These are phyloP conservation scores for Ormia ochracea DNA, from an alignment of 2,888 invertebrate genomes.

Conservation along the genomic window DNA sequence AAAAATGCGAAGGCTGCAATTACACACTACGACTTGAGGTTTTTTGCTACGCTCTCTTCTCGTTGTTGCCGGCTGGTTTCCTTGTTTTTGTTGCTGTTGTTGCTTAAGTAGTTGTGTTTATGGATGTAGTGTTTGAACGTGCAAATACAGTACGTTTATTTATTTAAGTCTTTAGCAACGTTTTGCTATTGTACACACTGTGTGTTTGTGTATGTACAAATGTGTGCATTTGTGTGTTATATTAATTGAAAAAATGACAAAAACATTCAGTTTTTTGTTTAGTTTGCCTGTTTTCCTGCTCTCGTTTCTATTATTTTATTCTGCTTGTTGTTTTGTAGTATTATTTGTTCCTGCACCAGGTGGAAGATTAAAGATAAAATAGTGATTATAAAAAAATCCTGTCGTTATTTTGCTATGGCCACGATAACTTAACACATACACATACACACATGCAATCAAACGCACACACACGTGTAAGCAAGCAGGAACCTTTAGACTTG, in stretches of 20 bases:
- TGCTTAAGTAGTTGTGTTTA: slow-evolving; percentile 17
- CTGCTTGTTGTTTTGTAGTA: slow-evolving; percentile 1
- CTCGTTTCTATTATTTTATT: slow-evolving; percentile 11
- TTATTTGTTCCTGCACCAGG: slow-evolving; percentile 51
- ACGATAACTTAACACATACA: not conserved
- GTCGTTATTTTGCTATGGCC: slow-evolving; percentile 6
- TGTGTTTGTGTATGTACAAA: not conserved
- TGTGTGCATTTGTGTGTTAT: slow-evolving; percentile 27
- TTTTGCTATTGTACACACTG: not conserved
- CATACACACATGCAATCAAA: not conserved
- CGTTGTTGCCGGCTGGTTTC: not conserved
- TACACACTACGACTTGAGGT: slow-evolving; percentile 33
- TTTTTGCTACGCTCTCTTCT: not conserved
- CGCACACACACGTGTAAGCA: not conserved
- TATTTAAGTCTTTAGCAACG: slow-evolving; percentile 1
- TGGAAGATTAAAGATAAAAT: slow-evolving; percentile 63
- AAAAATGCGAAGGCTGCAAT: slow-evolving; percentile 37
- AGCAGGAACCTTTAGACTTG: slow-evolving; percentile 49
- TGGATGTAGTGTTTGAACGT: slow-evolving; percentile 27
- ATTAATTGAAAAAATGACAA: slow-evolving; percentile 62
- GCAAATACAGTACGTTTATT: slow-evolving; percentile 15
- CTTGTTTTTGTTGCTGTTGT: slow-evolving; percentile 4
- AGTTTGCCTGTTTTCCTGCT: slow-evolving; percentile 6
- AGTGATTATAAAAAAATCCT: slow-evolving; percentile 54
- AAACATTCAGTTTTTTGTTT: slow-evolving; percentile 45